Conservation (phyloP, 2,888 invertebrate genomes). For the Andrena hattorfiana region DNA sequence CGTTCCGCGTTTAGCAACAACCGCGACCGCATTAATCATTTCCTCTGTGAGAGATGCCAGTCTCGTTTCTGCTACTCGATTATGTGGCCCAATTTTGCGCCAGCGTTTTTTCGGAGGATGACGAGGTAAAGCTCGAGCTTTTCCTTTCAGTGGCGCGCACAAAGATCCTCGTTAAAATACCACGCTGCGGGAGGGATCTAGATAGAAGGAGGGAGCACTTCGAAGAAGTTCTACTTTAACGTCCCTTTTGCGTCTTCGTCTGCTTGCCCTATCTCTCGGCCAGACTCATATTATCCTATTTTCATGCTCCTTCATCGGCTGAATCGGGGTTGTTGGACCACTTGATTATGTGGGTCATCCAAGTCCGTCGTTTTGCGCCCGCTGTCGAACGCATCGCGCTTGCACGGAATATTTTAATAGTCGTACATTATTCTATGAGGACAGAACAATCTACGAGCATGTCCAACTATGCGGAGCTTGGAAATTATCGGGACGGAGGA, state of each 20-base stretch:
- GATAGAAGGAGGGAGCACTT: neutral
- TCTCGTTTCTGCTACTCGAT: neutral
- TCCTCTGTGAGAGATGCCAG: no score
- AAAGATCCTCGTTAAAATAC: conserved; percentile 62
- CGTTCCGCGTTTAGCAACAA: neutral
- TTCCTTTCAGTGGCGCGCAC: conserved; percentile 20
- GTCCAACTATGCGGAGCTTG: neutral
- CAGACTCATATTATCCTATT: conserved; percentile 61
- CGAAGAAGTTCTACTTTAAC: conserved; percentile 29
- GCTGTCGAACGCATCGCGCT: conserved; percentile 19
- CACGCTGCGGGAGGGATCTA: neutral
- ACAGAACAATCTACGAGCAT: conserved; percentile 11
- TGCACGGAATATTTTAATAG: conserved; percentile 40
- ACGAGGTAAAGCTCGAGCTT: neutral
- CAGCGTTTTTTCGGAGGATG: neutral
- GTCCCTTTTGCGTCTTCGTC: conserved; percentile 15
- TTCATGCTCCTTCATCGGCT: conserved; percentile 59
- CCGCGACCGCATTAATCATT: no score
- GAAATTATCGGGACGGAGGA: neutral
- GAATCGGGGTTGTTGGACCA: conserved; percentile 65
- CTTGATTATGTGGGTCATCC: conserved; percentile 72
- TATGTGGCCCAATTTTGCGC: neutral
- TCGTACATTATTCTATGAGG: conserved; percentile 41
- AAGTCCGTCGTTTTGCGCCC: conserved; percentile 35
- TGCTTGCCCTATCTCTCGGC: conserved; percentile 22